Conservation (phyloP, 2,797 vertebrate genomes). For the Ceryle rudis region DNA sequence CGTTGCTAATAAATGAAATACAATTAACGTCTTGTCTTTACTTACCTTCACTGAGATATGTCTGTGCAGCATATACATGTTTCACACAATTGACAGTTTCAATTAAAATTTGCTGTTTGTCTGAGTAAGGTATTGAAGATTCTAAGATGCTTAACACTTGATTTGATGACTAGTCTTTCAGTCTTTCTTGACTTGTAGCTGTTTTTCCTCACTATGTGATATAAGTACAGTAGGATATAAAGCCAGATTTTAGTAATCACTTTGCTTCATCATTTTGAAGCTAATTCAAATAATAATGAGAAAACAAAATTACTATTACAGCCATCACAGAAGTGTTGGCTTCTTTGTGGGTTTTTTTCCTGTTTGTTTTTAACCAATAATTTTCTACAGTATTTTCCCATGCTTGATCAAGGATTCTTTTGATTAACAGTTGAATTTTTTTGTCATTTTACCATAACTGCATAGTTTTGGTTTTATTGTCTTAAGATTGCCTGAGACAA, state of each 20-base stretch:
- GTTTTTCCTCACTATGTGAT: neutral
- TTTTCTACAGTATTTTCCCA: neutral
- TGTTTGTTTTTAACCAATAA: neutral
- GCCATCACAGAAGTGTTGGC: neutral
- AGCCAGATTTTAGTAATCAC: neutral
- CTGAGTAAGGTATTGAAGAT: neutral
- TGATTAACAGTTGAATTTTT: neutral
- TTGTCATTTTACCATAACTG: neutral
- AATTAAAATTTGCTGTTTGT: neutral
- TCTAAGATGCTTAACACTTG: neutral
- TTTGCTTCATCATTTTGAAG: neutral
- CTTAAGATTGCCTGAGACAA: neutral
- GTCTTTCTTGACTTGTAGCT: neutral
- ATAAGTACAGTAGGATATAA: neutral
- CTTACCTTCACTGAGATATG: neutral
- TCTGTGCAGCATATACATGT: neutral
- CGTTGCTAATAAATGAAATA: neutral
- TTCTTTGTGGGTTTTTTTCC: neutral
- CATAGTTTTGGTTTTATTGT: neutral
- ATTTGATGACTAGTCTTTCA: neutral
- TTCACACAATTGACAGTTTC: neutral
- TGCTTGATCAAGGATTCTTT: neutral
- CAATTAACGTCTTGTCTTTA: neutral
- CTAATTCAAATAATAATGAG: neutral
- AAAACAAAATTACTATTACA: neutral